Conservation (phyloP, 1,140 invertebrate genomes). For the Spodoptera frugiperda region DNA sequence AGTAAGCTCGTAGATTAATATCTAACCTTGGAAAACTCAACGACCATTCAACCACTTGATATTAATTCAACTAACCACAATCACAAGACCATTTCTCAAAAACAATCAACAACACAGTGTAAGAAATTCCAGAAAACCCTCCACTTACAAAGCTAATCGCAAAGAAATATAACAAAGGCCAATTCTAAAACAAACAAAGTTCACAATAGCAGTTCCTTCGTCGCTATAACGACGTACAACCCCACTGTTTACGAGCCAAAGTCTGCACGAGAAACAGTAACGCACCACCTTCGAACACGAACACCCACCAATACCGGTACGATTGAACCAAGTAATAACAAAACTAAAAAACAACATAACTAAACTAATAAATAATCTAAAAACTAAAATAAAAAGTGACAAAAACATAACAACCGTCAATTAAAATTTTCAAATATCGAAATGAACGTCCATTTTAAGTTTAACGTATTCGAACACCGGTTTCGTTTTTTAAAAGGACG, state of each 20-base stretch:
- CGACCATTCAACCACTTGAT: too few species aligned
- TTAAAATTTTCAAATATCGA: slow-evolving; percentile 27
- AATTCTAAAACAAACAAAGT: slow-evolving; percentile 66
- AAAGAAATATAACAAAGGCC: slow-evolving; percentile 51
- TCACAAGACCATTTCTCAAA: neutral
- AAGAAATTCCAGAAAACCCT: neutral
- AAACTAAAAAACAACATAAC: slow-evolving; percentile 44
- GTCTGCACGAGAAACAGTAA: slow-evolving; percentile 84
- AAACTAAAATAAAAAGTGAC: slow-evolving; percentile 33
- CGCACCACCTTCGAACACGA: slow-evolving; percentile 81
- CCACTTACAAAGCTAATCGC: neutral
- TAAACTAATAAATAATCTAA: slow-evolving; percentile 42
- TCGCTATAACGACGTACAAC: slow-evolving; percentile 85
- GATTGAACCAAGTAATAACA: slow-evolving; percentile 17
- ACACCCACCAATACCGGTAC: slow-evolving; percentile 56
- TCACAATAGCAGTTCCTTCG: slow-evolving; percentile 82
- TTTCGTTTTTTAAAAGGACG: slow-evolving; percentile 22
- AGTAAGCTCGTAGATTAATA: too few species aligned
- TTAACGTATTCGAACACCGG: slow-evolving; percentile 24
- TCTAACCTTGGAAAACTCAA: too few species aligned
- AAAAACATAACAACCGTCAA: slow-evolving; percentile 44
- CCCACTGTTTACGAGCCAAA: slow-evolving; percentile 84
- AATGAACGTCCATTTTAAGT: slow-evolving; percentile 34
- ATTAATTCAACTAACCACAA: too few species aligned
- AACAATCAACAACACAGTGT: neutral